Evolutionary conservation across 2,888 invertebrate species (phyloP).

Genomic region (Hoplodrina blanda): DNA sequence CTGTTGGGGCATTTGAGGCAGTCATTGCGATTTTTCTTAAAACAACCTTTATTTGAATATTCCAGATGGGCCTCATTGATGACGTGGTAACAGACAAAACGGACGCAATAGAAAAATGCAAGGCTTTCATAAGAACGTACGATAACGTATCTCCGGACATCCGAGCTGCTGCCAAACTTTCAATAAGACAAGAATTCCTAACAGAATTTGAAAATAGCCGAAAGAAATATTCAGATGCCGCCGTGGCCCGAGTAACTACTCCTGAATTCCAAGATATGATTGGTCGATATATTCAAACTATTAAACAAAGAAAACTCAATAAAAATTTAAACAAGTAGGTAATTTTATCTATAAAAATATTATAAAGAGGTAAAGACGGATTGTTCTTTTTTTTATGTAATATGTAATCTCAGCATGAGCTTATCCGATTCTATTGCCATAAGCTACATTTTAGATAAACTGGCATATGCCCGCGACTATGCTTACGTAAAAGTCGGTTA

Average conservation of each 20-base stretch:
- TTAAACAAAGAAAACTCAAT: constrained; percentile 88
- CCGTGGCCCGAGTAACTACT: constrained; percentile 88
- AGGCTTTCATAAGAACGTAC: constrained; percentile 91
- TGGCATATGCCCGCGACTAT: no score
- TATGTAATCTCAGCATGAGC: no score
- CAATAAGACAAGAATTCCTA: constrained; percentile 83
- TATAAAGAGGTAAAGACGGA: no score
- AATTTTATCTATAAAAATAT: no score
- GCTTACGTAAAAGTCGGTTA: no score
- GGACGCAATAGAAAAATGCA: constrained; percentile 92
- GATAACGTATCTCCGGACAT: constrained; percentile 91
- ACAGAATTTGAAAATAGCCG: constrained; percentile 88
- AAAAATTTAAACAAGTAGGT: constrained; percentile 64
- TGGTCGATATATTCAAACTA: constrained; percentile 91
- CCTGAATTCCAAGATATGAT: constrained; percentile 92
- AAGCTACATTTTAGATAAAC: no score
- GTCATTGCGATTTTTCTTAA: no score
- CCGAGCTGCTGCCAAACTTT: constrained; percentile 87
- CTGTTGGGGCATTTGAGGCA: no score
- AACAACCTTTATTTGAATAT: no score
- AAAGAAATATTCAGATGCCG: constrained; percentile 90
- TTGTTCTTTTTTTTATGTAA: no score
- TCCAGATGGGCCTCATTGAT: constrained; percentile 92
- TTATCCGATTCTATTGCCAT: no score
- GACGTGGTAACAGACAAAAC: constrained; percentile 92